These are phyloP conservation scores for Tapirus terrestris DNA, from an alignment of 2,113 vertebrate genomes.

Conservation along the genomic window DNA sequence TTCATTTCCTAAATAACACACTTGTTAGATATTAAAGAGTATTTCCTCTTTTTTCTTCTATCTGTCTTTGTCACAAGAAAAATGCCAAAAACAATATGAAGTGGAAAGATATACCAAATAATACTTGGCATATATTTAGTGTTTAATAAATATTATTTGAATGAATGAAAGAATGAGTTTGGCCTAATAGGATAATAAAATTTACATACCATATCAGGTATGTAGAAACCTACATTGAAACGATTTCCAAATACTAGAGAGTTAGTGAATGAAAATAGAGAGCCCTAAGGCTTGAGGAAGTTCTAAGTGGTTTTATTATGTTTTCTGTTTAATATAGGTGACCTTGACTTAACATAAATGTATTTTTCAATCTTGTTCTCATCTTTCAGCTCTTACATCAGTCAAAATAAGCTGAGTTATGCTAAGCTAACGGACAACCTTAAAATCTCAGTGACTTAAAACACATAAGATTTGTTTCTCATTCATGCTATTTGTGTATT, in stretches of 20 bases:
- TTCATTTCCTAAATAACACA: background rate
- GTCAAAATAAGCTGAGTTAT: constrained; percentile 29
- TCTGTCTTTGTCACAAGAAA: background rate
- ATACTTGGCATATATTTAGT: background rate
- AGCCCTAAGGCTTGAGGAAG: background rate
- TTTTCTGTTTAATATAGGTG: constrained; percentile 23
- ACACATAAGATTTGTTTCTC: background rate
- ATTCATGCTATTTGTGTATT: background rate
- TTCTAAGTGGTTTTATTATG: constrained; percentile 22
- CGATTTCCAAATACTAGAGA: constrained; percentile 13
- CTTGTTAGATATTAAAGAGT: background rate
- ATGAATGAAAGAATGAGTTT: background rate
- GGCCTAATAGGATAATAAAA: background rate
- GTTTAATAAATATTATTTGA: constrained; percentile 29
- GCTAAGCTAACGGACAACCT: background rate
- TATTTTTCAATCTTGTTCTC: constrained; percentile 24
- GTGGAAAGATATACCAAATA: constrained; percentile 26
- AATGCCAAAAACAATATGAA: constrained; percentile 5
- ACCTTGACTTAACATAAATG: background rate
- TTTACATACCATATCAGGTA: background rate
- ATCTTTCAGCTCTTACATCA: constrained; percentile 26
- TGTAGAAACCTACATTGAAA: background rate
- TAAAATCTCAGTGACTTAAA: constrained; percentile 36
- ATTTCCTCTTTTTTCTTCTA: background rate
- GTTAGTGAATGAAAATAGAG: background rate